Evolutionary conservation across 2,888 invertebrate species (phyloP).

Genomic region (Liopterus haemorrhoidalis): DNA sequence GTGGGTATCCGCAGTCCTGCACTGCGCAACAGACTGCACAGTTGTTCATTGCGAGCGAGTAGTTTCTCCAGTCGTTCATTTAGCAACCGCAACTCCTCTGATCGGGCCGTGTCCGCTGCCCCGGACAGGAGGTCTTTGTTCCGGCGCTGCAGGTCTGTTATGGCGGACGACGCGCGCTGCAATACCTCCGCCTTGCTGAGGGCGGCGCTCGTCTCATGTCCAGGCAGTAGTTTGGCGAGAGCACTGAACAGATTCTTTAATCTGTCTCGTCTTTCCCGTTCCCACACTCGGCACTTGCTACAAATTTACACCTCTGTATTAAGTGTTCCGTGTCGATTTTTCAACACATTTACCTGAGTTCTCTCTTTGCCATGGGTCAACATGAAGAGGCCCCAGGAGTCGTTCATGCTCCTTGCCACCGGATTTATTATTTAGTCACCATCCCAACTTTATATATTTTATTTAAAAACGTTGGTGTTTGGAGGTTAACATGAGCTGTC

Average conservation of each 20-base stretch:
- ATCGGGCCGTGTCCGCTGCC: constrained; percentile 27
- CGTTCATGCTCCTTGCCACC: too few species aligned
- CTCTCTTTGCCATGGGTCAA: constrained; percentile 20
- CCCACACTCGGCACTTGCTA: constrained; percentile 64
- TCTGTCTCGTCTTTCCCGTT: constrained; percentile 60
- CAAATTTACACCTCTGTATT: constrained; percentile 21
- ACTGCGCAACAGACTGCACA: constrained; percentile 42
- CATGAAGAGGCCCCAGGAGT: too few species aligned
- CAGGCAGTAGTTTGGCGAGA: constrained; percentile 49
- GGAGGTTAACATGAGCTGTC: too few species aligned
- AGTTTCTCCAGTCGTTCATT: constrained; percentile 42
- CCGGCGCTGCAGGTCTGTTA: constrained; percentile 43
- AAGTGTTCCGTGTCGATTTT: not conserved
- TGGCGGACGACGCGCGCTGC: constrained; percentile 41
- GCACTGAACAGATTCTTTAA: constrained; percentile 53
- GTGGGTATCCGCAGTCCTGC: constrained; percentile 44
- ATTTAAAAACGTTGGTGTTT: too few species aligned
- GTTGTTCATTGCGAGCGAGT: constrained; percentile 42
- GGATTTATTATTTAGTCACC: too few species aligned
- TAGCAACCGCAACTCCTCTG: constrained; percentile 40
- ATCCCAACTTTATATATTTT: too few species aligned
- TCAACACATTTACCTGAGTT: constrained; percentile 11
- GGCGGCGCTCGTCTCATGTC: constrained; percentile 45
- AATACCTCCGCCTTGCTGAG: constrained; percentile 46
- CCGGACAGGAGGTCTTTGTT: constrained; percentile 38